phyloP scores from a whole-genome alignment of 1,140 invertebrate species.

The Drosophila bocki region DNA sequence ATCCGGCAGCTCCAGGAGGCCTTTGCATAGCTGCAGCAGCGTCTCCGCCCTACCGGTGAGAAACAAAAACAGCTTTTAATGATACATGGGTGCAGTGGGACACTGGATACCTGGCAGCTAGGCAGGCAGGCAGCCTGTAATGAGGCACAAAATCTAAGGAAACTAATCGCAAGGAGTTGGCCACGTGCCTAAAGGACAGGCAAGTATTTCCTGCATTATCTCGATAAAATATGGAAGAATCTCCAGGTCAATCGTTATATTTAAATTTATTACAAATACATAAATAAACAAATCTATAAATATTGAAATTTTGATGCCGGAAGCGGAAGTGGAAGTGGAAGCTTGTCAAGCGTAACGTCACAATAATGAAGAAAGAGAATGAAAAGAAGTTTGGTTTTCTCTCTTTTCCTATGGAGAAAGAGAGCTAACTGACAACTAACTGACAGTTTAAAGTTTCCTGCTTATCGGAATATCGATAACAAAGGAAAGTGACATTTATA shows the following conservation, averaged over 20 bases:
- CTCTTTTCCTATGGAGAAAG: too few relatives aligned
- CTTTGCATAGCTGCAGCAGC: conserved; percentile 6
- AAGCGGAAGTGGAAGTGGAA: background rate
- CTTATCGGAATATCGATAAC: background rate
- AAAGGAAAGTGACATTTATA: background rate
- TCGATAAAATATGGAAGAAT: background rate
- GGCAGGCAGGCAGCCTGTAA: conserved; percentile 27
- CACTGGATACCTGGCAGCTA: conserved; percentile 2
- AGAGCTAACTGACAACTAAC: too few relatives aligned
- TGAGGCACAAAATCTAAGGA: conserved; percentile 59
- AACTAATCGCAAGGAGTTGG: conserved; percentile 41
- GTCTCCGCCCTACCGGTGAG: background rate
- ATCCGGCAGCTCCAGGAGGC: conserved; percentile 31
- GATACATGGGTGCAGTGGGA: conserved; percentile 50
- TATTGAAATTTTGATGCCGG: background rate
- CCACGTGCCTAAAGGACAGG: conserved; percentile 20
- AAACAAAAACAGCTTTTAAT: conserved; percentile 67
- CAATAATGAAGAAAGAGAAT: background rate
- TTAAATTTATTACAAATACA: background rate
- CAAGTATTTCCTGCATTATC: background rate
- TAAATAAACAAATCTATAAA: background rate
- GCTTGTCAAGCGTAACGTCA: background rate
- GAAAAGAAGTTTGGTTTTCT: too few relatives aligned
- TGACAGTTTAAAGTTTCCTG: background rate
- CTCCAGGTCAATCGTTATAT: background rate